Percentiles rank a stretch among this genome's conserved stretches.
phyloP scores from a whole-genome alignment of 2,113 vertebrate genomes.

The Mesembrinibis cayennensis region DNA sequence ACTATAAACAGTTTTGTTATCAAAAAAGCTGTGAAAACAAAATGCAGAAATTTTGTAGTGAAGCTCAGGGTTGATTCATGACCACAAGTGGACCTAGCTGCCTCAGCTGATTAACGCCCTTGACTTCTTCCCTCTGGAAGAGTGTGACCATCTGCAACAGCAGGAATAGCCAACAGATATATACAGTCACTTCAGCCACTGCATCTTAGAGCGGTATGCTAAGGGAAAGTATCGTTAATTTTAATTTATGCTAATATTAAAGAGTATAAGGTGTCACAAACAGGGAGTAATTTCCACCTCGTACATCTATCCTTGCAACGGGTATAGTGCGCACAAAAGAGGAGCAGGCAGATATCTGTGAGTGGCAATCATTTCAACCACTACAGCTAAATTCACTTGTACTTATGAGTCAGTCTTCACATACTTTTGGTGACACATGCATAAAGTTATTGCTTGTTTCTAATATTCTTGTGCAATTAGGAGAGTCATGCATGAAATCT shows the following conservation, averaged over 20 bases:
- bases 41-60: neutral
- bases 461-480: neutral
- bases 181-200: neutral
- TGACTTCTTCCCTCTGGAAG: neutral
- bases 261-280: neutral
- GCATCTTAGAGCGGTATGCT: accelerated
- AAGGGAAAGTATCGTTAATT: neutral
- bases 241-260: neutral
- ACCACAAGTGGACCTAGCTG: neutral
- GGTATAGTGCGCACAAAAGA: accelerated
- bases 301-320: neutral
- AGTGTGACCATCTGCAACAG: neutral
- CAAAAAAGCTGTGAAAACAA: neutral
- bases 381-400: neutral
- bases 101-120: neutral
- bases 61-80: constrained; percentile 8
- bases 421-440: neutral
- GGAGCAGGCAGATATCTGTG: neutral
- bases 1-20: neutral
- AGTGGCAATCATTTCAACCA: neutral
- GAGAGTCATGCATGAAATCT: neutral
- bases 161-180: neutral
- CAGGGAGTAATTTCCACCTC: neutral
- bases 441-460: neutral
- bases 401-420: constrained; percentile 21